Percentiles rank a stretch among this genome's conserved stretches.
Evolutionary conservation across 2,888 invertebrate species (phyloP).

Genomic region (Hirtodrosophila duncani): DNA sequence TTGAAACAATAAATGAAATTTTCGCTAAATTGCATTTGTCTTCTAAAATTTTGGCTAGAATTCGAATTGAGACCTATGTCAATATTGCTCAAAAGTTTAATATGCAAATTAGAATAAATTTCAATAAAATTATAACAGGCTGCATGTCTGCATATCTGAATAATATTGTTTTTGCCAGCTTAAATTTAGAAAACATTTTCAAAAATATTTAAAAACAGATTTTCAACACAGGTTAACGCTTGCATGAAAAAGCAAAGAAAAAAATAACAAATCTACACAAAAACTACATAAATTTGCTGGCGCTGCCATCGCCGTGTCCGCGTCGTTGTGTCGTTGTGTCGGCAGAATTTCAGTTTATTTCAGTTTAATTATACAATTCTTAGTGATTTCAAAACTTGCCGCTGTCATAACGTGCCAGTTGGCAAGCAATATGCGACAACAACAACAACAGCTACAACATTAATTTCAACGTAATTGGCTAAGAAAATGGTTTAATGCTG

Average conservation of each 20-base stretch:
- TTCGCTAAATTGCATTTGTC: too few species aligned
- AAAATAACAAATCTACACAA: constrained; percentile 1
- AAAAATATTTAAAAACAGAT: constrained; percentile 18
- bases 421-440: constrained; percentile 44
- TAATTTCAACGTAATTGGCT: constrained; percentile 47
- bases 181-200: constrained; percentile 17
- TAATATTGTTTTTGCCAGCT: too few species aligned
- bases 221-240: constrained; percentile 51
- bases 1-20: too few species aligned
- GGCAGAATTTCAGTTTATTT: too few species aligned
- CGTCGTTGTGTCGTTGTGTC: constrained; percentile 10
- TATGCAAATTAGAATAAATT: too few species aligned
- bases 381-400: constrained; percentile 25
- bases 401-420: constrained; percentile 30
- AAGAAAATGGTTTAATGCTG: constrained; percentile 23
- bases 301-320: neutral
- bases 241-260: constrained; percentile 29
- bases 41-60: too few species aligned
- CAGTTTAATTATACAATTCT: constrained; percentile 43
- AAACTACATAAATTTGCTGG: constrained; percentile 3
- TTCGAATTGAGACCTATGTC: too few species aligned
- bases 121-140: too few species aligned
- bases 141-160: too few species aligned
- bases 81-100: too few species aligned
- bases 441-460: constrained; percentile 27